Evolutionary conservation across 2,113 vertebrate species (phyloP).

Genomic region (Struthio camelus): DNA sequence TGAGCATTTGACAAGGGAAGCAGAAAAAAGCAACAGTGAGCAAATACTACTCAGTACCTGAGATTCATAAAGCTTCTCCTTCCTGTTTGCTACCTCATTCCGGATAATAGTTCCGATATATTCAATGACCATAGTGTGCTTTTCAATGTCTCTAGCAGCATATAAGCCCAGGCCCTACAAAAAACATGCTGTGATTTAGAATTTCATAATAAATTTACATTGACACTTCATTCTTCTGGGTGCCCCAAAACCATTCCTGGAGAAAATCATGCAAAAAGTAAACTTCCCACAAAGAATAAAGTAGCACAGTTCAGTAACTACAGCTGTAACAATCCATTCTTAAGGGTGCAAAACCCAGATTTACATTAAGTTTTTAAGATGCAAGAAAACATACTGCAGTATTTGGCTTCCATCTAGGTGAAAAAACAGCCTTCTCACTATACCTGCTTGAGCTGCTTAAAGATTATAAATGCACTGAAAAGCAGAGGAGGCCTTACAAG

Average conservation of each 20-base stretch:
- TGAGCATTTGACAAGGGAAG: background rate
- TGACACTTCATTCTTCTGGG: accelerated
- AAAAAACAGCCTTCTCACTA: background rate
- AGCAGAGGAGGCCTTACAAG: background rate
- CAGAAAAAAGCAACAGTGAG: background rate
- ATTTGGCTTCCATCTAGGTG: background rate
- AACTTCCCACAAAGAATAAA: accelerated
- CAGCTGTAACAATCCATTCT: background rate
- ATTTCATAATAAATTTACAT: accelerated
- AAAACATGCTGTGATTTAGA: accelerated
- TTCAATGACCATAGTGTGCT: slow-evolving; percentile 99
- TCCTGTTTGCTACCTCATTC: slow-evolving; percentile 95
- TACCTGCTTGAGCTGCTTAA: background rate
- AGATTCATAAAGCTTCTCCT: slow-evolving; percentile 94
- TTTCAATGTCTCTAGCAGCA: slow-evolving; percentile 96
- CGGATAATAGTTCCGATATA: slow-evolving; percentile 98
- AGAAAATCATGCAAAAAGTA: background rate
- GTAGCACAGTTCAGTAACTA: accelerated
- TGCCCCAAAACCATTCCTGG: background rate
- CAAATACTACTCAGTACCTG: slow-evolving; percentile 76
- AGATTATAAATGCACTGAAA: background rate
- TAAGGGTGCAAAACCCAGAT: background rate
- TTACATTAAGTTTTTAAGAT: background rate
- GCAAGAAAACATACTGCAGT: background rate
- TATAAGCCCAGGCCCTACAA: slow-evolving; percentile 93